Percentiles rank a stretch among this genome's conserved stretches.
These are phyloP conservation scores for Bhutanitis thaidina DNA, from an alignment of 2,888 invertebrate genomes.

Conservation along the genomic window DNA sequence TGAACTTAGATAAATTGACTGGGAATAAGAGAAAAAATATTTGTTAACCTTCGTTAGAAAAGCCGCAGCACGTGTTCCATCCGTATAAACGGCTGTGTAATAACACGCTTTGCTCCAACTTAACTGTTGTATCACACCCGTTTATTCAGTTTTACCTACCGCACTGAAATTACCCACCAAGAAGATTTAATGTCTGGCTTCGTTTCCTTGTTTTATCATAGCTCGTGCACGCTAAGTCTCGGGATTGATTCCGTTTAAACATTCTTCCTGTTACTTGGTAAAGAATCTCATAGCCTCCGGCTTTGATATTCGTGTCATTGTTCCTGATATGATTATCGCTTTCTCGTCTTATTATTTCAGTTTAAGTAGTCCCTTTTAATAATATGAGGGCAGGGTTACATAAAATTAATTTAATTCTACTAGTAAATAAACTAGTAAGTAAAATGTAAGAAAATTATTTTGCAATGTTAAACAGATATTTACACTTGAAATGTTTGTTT, in stretches of 20 bases:
- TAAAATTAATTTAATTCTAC: no score
- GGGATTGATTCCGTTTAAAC: neutral
- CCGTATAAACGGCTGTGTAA: conserved; percentile 5
- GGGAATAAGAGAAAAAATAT: no score
- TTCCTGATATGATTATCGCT: neutral
- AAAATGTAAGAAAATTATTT: no score
- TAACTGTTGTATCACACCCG: conserved; percentile 13
- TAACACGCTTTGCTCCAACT: neutral
- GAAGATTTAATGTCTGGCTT: conserved; percentile 12
- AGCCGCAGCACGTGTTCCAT: conserved; percentile 4
- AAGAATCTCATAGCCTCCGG: neutral
- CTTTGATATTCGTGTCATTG: neutral
- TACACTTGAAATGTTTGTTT: no score
- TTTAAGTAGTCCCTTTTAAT: no score
- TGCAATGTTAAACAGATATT: no score
- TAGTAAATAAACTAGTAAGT: no score
- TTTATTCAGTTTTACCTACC: conserved; percentile 5
- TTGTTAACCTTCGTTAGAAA: neutral
- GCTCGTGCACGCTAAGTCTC: conserved; percentile 3
- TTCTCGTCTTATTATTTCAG: no score
- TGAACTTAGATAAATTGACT: no score
- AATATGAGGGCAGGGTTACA: no score
- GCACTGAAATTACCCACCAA: conserved; percentile 12
- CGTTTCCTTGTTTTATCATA: conserved; percentile 7
- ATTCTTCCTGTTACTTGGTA: neutral